A percentile compares a stretch with the other conserved stretches of the same genome.
Evolutionary conservation across 1,140 invertebrate genomes (phyloP).

Genomic region (Metaphire vulgaris): DNA sequence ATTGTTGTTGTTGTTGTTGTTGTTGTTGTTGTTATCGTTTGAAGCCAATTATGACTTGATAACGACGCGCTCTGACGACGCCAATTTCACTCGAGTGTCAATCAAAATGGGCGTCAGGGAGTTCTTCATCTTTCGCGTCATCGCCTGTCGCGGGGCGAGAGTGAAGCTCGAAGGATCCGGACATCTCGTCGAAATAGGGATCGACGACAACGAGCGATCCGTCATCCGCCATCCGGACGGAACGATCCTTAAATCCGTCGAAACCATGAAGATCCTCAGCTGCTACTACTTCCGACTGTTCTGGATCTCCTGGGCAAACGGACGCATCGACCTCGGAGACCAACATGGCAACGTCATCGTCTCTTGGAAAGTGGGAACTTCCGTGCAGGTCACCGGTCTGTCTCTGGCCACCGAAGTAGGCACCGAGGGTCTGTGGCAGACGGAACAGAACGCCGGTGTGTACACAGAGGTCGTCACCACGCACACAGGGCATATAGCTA

Average conservation of each 20-base stretch:
- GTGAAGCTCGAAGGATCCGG: neutral
- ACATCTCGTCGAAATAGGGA: neutral
- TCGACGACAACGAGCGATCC: neutral
- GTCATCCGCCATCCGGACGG: neutral
- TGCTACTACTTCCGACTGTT: neutral
- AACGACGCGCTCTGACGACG: neutral
- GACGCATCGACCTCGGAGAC: neutral
- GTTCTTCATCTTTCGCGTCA: neutral
- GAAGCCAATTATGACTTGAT: neutral
- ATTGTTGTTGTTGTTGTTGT: too few relatives aligned
- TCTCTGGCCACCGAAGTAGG: neutral
- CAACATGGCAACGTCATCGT: neutral
- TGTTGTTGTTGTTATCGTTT: too few relatives aligned
- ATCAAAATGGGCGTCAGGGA: neutral
- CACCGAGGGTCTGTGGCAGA: neutral
- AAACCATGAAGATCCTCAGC: neutral
- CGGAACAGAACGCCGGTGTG: neutral
- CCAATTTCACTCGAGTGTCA: neutral
- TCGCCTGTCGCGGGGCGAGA: neutral
- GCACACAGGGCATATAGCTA: too few relatives aligned
- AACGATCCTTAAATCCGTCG: neutral
- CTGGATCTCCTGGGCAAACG: neutral
- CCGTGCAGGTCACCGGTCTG: neutral
- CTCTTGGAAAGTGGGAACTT: neutral
- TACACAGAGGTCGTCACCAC: too few relatives aligned